Evolutionary conservation across 2,888 invertebrate species (phyloP), one percentile per base, ranked within the genome.

Genomic region (Platycheirus rosarum): DNA sequence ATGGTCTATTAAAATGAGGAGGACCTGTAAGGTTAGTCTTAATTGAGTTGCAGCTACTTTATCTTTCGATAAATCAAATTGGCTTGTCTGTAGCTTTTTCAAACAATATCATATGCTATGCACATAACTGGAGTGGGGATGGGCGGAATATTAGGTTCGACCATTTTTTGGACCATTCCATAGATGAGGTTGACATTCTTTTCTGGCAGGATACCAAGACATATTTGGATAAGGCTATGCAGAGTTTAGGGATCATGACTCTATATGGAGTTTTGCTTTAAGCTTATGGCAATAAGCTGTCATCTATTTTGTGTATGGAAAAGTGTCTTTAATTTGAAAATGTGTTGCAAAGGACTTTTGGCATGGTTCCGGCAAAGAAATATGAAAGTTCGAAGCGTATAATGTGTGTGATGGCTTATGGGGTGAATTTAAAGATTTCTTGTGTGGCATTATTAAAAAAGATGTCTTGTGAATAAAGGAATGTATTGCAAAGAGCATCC

Each of bases 311-410:
- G 37, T 66, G 26, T 40, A 40, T 18, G 37, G n/a, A 66, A 57
- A 66, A 82, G 80, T 82, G 80, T 80, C 48, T 80, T 70, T 70
- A 70, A 80, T 80, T 70, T 60, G 32, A 18, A 80, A 66, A 76
- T 76, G 66, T 80, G 76, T 80, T 71, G 71, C 65, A 35, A 23
- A 14, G 37, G 48, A 71, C n/a, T 44, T 82, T 82, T 82, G 80
- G 80, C 80, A 82, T 77, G 9, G 26, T 71, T 76, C 77, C 80
- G 40, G 68, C 26, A 48, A 40, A 40, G 23, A 57, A 53, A 42
- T 48, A n/a, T 53, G 26, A 66, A 26, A 76, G 76, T 60, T 57
- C 20, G 7, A 20, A 18, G 5, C 6, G 13, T 8, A 20, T 16
- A 8, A 8, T 7, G 29, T 35, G 20, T 53, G n/a, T 51, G 32